Evolutionary conservation across 2,888 invertebrate genomes (phyloP).

Genomic region (Masnerella sp.): DNA sequence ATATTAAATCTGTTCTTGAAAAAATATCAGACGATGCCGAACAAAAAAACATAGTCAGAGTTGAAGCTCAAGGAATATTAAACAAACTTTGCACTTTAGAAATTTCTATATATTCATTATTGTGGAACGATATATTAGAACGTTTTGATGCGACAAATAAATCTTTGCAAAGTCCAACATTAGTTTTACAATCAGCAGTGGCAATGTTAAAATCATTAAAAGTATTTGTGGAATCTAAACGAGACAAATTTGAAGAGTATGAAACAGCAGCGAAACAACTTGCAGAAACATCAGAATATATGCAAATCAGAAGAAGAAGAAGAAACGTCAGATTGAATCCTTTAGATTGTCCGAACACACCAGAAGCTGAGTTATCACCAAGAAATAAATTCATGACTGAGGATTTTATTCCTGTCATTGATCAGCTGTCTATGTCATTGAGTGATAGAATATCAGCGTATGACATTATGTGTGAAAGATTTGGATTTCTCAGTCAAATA

Average conservation of each 20-base stretch:
- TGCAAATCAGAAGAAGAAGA: not conserved
- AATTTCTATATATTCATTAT: constrained; percentile 68
- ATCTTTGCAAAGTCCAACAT: constrained; percentile 39
- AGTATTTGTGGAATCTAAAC: constrained; percentile 62
- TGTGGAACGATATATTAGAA: constrained; percentile 63
- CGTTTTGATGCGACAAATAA: constrained; percentile 41
- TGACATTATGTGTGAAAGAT: not conserved
- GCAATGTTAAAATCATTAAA: constrained; percentile 60
- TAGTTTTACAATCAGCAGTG: constrained; percentile 62
- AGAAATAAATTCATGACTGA: not conserved
- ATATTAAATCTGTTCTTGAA: constrained; percentile 51
- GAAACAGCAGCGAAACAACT: constrained; percentile 55
- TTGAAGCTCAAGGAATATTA: constrained; percentile 54
- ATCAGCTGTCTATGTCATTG: not conserved
- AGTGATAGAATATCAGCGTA: not conserved
- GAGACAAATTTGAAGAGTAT: constrained; percentile 60
- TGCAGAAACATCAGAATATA: not conserved
- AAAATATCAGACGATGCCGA: constrained; percentile 53
- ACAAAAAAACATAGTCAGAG: constrained; percentile 49
- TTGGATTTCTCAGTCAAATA: not conserved
- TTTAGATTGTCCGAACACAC: not conserved
- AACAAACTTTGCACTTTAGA: constrained; percentile 60
- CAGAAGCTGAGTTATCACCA: not conserved
- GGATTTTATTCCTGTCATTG: not conserved
- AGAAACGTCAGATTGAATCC: not conserved